A percentile compares a stretch with the other conserved stretches of the same genome.
Conservation (phyloP, 2,113 vertebrate genomes). For the Myanophis thanlyinensis region DNA sequence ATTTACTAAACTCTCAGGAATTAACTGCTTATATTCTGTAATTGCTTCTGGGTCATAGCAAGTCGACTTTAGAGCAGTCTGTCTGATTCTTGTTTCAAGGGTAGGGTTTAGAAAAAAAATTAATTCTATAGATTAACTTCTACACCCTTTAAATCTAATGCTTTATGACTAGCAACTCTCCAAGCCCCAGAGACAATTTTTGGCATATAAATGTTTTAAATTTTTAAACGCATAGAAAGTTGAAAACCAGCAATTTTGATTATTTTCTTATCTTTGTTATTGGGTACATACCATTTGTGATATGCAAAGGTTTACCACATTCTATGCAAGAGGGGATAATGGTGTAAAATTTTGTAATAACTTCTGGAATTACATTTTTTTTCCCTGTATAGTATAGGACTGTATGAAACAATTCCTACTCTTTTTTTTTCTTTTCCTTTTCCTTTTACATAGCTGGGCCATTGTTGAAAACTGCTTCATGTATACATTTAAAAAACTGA, state of each 20-base stretch:
- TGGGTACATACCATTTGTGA: constrained; percentile 71
- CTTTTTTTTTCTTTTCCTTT: constrained; percentile 25
- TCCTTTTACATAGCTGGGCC: constrained; percentile 57
- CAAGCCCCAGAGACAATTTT: constrained; percentile 70
- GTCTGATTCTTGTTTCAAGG: constrained; percentile 60
- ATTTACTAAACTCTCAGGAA: constrained; percentile 93
- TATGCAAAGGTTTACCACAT: constrained; percentile 83
- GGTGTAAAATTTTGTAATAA: constrained; percentile 78
- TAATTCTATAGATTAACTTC: constrained; percentile 55
- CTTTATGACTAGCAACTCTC: constrained; percentile 66
- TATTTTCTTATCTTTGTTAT: constrained; percentile 78
- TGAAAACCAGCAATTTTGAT: constrained; percentile 78
- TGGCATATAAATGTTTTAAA: constrained; percentile 67
- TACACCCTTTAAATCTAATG: constrained; percentile 64
- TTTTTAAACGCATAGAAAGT: constrained; percentile 74
- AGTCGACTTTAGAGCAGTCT: constrained; percentile 73
- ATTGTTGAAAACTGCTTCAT: constrained; percentile 60
- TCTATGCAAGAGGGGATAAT: constrained; percentile 81
- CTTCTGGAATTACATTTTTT: constrained; percentile 74
- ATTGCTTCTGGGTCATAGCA: constrained; percentile 78
- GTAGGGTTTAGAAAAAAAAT: constrained; percentile 63
- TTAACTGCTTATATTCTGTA: constrained; percentile 78
- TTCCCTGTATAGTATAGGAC: constrained; percentile 71
- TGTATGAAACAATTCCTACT: constrained; percentile 66
- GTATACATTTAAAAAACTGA: constrained; percentile 55